These are phyloP conservation scores for Apamea monoglypha DNA, from an alignment of 2,888 invertebrate genomes.

Conservation along the genomic window DNA sequence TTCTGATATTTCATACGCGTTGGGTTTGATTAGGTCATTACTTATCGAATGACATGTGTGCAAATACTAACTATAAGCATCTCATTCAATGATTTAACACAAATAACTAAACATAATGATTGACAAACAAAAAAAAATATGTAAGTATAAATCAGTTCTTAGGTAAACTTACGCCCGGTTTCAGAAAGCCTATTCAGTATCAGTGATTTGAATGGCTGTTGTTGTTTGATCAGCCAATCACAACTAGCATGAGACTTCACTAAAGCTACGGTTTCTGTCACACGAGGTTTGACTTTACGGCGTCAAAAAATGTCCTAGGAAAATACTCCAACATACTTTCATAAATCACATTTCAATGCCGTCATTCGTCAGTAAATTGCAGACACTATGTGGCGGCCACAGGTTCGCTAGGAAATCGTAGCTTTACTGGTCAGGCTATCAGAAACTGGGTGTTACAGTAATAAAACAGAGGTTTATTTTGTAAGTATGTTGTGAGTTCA, in stretches of 20 bases:
- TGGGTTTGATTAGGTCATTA: not conserved
- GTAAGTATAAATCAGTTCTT: conserved; percentile 51
- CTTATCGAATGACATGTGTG: not conserved
- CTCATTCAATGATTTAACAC: conserved; percentile 12
- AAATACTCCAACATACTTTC: not conserved
- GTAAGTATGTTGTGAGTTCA: conserved; percentile 60
- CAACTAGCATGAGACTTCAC: not conserved
- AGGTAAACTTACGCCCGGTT: conserved; percentile 20
- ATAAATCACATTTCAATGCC: not conserved
- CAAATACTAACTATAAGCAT: not conserved
- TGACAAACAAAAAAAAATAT: conserved; percentile 13
- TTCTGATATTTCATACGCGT: not conserved
- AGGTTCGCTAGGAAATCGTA: not conserved
- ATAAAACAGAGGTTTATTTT: conserved; percentile 26
- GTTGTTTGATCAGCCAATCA: not conserved
- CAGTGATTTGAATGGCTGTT: conserved; percentile 1
- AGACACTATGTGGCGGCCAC: not conserved
- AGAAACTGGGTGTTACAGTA: conserved; percentile 2
- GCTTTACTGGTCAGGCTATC: not conserved
- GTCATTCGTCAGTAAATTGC: not conserved
- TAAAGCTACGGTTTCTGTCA: not conserved
- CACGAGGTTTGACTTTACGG: not conserved
- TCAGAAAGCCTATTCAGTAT: not conserved
- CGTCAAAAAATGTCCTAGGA: not conserved
- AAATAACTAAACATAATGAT: conserved; percentile 38